Percentiles rank a stretch among this genome's conserved stretches.
Conservation (phyloP, 2,113 vertebrate species). For the Arenaria interpres region DNA sequence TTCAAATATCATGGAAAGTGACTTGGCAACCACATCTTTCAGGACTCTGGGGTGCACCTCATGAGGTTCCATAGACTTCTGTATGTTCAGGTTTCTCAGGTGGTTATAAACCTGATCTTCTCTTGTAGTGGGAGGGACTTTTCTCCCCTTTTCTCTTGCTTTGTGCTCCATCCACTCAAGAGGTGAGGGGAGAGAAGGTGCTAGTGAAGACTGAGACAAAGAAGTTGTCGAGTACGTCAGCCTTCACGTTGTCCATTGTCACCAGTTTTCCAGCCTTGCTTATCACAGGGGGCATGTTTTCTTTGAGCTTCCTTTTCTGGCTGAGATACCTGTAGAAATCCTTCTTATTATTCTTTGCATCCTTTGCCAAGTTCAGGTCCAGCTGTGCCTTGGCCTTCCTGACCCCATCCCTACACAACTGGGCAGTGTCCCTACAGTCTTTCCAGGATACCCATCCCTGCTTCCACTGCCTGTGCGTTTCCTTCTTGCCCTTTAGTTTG, state of each 20-base stretch:
- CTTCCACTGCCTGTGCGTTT: neutral
- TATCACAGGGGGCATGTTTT: neutral
- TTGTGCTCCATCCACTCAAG: neutral
- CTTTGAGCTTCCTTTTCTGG: neutral
- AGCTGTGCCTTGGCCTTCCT: neutral
- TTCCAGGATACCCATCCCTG: neutral
- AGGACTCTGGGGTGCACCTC: neutral
- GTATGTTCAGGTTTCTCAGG: neutral
- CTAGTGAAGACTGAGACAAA: neutral
- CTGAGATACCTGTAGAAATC: neutral
- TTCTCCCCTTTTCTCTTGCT: neutral
- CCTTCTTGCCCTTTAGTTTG: neutral
- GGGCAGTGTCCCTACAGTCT: neutral
- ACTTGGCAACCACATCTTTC: neutral
- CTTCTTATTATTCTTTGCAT: neutral
- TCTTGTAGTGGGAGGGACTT: neutral
- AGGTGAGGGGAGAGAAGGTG: neutral
- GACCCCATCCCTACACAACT: neutral
- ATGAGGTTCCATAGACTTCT: neutral
- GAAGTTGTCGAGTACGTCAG: neutral
- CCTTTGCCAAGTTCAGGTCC: neutral
- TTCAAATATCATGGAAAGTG: neutral
- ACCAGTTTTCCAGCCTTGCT: neutral
- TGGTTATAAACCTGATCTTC: neutral
- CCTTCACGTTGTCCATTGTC: neutral